Base-by-base conservation (phyloP, 1,140 invertebrate genomes). In the Trichomalopsis sarcophagae region DNA sequence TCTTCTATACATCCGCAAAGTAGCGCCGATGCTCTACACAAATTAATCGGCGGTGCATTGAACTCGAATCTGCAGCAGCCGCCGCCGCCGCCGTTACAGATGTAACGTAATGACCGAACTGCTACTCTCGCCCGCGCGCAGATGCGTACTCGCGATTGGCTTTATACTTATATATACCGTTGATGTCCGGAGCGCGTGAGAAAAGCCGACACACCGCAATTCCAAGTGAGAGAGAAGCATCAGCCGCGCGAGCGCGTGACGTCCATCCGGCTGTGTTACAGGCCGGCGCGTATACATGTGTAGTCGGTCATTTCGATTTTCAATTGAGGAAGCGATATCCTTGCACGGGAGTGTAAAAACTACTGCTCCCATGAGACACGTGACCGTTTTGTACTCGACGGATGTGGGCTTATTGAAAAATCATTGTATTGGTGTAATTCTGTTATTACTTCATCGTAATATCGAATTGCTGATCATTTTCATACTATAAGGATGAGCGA, bases 141-240 rank as follows among this genome's bases (percentile, higher is more conserved):
- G 47, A 50, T 76, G 36, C 14, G 11, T 50, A 71, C 68, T 13
- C 27, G 47, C 62, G 36, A 80, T 80, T 81, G 77, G 40, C 17
- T 81, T 44, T 17, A 10, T 76, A 75, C 74, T 11, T 78, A 75
- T 66, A 84, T 78, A 75, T 66, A 84, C 68, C 77, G 78, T 75
- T 84, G 55, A 33, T n/a, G 75, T 68, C 23, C 5, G 66, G 80
- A 2, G 68, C 68, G 73, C 84, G 78, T 81, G 78, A 85, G 84
- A 85, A 85, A 85, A 62, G 84, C 50, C 68, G 68, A 30, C 33
- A 9, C 27, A 40, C 68, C 13, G 79, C 79, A 81, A 80, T 80
- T 84, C 30, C 50, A 9, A 40, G 47, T 44, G 77, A 44, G 33
- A 44, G 40, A 44, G 40, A 44, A 44, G 17, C 40, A 23, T n/a